Evolutionary conservation across 2,888 invertebrate species (phyloP), one percentile per base, ranked within the genome.

Genomic region (Conops quadrifasciatus): DNA sequence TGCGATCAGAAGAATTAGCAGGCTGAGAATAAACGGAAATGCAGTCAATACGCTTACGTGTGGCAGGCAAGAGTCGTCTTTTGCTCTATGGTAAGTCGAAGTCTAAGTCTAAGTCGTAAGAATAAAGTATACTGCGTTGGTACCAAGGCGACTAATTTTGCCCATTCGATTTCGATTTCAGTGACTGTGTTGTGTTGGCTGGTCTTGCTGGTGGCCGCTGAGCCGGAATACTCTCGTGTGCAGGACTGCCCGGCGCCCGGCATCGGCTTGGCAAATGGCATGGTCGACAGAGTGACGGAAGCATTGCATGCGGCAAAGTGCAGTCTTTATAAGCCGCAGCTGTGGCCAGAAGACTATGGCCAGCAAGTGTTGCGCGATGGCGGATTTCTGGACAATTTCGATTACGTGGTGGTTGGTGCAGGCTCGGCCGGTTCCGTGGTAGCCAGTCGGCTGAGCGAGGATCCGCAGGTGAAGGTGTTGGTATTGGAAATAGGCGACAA

Each of bases 401-500:
- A 90, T 73, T 92, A 89, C 71, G 83, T 89, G 9, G 85, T 89
- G 24, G 83, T 91, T 43, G 91, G 91, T 0, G 90, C 88, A 0
- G 91, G 91, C 0, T 89, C 89, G 0, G 90, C 90, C 0, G 90
- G 90, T 0, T 88, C 88, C 2, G 90, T 91, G 0, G 77, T 91
- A 1, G 90, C 89, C 13, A 90, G 89, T 76, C 85, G 92, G 0
- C 86, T 95, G 62, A 91, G 92, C 43, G 94, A 94, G 83, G 87
- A 92, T 67, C 88, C 89, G 1, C 85, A 88, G 53, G 93, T 93
- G 91, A 91, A 89, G 73, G 90, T 93, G 0, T 87, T 95, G 47
- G 87, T 95, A 24, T 83, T 95, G 71, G 95, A 95, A 87, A 94
- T 93, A 65, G 95, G 95, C 43, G 90, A 89, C 1, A 89, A 92